Base-by-base conservation (phyloP, 2,113 vertebrate genomes). In the Corapipo altera region DNA sequence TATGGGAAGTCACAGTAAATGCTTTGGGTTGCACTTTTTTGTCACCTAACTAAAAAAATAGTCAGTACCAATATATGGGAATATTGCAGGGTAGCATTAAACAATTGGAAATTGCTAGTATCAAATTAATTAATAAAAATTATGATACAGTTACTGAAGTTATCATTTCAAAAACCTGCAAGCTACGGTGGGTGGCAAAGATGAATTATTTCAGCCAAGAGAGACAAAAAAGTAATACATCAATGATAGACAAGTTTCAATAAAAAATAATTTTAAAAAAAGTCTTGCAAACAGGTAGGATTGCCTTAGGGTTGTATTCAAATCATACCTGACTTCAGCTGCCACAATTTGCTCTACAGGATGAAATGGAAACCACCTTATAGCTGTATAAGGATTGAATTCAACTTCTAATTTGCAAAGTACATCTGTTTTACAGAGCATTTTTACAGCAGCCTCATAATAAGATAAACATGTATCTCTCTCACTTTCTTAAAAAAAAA, bases 351-450 rank as follows among this genome's bases (percentile, higher is more conserved):
- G 67, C 59, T 77, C 83, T 46, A 64, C 54, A 46, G 83, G 41
- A 85, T 91, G 54, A 86, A 95, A 92, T n/a, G 49, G 51, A 88
- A 95, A 91, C 23, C 57, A 67, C 59, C 88, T 94, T 71, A 79
- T 85, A 96, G 87, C 84, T 90, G 73, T 7, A 65, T 37, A 89
- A 97, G 85, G 41, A 70, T 82, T 94, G 95, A 94, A 86, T 95
- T 85, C 77, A 93, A 85, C 69, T 95, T 95, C 86, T 96, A 97
- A 97, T 97, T 96, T 97, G 75, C 88, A 95, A 96, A 93, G 72
- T 95, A 85, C 92, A 95, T 97, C 95, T 98, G 96, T 78, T 98
- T 98, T 96, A 97, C 44, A 95, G 95, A 95, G 64, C 70, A 43
- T 49, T 87, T 97, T 96, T 95, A 97, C 92, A 95, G 90, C 76